These are phyloP conservation scores for Neotoma lepida DNA, from an alignment of 2,113 vertebrate species.

Conservation along the genomic window DNA sequence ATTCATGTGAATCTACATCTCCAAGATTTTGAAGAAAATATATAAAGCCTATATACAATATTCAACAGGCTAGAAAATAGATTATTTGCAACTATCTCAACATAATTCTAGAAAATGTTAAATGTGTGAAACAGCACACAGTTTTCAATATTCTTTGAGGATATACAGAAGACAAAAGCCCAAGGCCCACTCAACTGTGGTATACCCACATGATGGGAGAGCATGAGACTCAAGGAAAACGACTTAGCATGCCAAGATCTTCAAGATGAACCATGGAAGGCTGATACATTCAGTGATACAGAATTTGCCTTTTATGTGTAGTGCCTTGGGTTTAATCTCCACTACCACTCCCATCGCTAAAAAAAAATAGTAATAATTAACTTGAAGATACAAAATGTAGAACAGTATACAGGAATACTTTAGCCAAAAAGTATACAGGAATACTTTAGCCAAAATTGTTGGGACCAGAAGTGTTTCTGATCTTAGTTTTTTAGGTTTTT, in stretches of 20 bases:
- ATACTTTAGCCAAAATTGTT: neutral
- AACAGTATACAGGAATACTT: neutral
- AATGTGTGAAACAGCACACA: neutral
- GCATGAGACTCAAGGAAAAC: neutral
- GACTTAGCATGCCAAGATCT: constrained; percentile 3
- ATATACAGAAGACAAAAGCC: neutral
- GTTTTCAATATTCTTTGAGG: constrained; percentile 50
- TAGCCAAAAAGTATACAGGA: neutral
- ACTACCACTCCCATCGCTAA: neutral
- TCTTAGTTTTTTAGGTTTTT: neutral
- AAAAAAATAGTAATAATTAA: neutral
- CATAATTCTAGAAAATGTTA: neutral
- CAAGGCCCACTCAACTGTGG: neutral
- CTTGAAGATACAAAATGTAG: constrained; percentile 38
- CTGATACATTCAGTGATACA: no score
- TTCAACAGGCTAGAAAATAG: constrained; percentile 41
- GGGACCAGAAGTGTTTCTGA: neutral
- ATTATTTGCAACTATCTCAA: constrained; percentile 57
- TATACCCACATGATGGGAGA: neutral
- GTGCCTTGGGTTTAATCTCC: neutral
- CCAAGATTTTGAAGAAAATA: constrained; percentile 55
- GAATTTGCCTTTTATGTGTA: neutral
- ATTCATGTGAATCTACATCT: constrained; percentile 41
- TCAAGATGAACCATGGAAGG: neutral
- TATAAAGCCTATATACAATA: constrained; percentile 39